Evolutionary conservation across 2,888 invertebrate genomes (phyloP).

Genomic region (Drosophila rubida): DNA sequence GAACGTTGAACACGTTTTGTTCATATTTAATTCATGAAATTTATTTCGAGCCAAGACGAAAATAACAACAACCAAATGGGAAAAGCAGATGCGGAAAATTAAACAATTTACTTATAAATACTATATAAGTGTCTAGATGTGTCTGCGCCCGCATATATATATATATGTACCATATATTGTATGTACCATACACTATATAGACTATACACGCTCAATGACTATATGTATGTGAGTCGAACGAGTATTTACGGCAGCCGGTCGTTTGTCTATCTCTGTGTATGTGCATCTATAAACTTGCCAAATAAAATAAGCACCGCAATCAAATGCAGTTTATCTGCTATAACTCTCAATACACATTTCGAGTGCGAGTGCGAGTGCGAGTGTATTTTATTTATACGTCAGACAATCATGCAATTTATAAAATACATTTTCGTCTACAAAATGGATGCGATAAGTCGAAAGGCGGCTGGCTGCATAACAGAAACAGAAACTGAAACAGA

Average conservation of each 20-base stretch:
- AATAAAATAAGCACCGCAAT: conserved; percentile 23
- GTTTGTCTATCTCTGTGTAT: conserved; percentile 1
- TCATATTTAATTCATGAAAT: conserved; percentile 78
- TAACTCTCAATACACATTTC: conserved; percentile 12
- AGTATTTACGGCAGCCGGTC: conserved; percentile 11
- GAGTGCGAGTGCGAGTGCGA: not conserved
- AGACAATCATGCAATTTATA: conserved; percentile 53
- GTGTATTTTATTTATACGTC: conserved; percentile 45
- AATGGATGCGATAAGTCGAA: conserved; percentile 19
- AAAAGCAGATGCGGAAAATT: conserved; percentile 9
- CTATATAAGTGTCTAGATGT: conserved; percentile 1
- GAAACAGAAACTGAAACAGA: conserved; percentile 3
- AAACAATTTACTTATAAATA: conserved; percentile 8
- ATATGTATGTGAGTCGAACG: conserved; percentile 29
- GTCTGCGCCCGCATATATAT: not conserved
- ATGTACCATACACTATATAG: not conserved
- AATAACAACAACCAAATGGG: conserved; percentile 34
- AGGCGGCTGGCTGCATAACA: conserved; percentile 8
- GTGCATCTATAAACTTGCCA: conserved; percentile 44
- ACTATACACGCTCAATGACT: conserved; percentile 51
- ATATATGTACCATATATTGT: too few species aligned
- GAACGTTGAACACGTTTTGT: conserved; percentile 58
- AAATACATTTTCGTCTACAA: conserved; percentile 23
- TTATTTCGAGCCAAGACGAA: conserved; percentile 56
- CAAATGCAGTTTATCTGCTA: conserved; percentile 49